Base-by-base conservation (phyloP, 2,888 invertebrate genomes). In the Aleiodes alternator region DNA sequence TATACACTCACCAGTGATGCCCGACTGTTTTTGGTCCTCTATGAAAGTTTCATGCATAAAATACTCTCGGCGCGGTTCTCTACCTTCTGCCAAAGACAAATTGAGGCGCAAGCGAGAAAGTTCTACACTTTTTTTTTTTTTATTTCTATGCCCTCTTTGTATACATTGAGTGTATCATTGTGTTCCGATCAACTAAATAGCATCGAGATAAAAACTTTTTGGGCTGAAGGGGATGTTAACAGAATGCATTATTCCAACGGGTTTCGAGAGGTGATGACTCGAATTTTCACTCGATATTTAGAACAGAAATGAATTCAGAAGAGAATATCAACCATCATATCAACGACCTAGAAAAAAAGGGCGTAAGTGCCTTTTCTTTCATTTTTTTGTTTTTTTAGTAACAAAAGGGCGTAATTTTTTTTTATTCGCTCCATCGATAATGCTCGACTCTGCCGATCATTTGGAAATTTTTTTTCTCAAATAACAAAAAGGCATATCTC, bases 21-120 rank as follows among this genome's bases (percentile, higher is more conserved):
- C 43, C 77, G 78, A 43, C 43, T 79, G 78, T 78, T 79, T 79
- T 69, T 57, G 51, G 72, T 38, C 55, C 73, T 81, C 78, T 80
- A 80, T 82, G 81, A 84, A 83, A 84, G 79, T 84, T 83, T 82
- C 80, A 82, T 79, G 78, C 81, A 76, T 80, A 72, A 81, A 82
- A 81, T 80, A 72, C 76, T 78, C 72, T 56, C 34, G 3, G 34
- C 34, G 34, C 34, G 34, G 34, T 34, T 34, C 34, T 34, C 34
- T 34, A 72, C 55, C 69, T 38, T 66, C 72, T 74, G 53, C 55
- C 69, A 59, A 78, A 78, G 80, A 81, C 80, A 81, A 81, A 81
- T 81, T 80, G 79, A 77, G 76, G 80, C 78, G 75, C 73, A 74
- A 80, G 69, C 64, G 71, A 23, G 64, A 50, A 53, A 72, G 56